Base-by-base conservation (phyloP, 1,140 invertebrate genomes). In the Triops longicaudatus region DNA sequence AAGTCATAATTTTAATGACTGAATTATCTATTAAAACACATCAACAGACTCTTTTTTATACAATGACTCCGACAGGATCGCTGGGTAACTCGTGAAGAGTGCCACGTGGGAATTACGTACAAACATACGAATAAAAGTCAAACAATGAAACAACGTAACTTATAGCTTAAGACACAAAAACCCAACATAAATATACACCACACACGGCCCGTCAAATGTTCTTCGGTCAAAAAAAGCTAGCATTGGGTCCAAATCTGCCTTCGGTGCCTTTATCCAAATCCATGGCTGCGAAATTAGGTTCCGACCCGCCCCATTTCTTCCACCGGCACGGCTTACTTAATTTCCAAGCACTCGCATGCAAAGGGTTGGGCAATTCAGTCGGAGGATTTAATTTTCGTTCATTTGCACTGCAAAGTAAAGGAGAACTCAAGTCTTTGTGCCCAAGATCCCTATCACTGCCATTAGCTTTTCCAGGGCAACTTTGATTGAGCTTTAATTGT, bases 41-140 rank as follows among this genome's bases (percentile, higher is more conserved):
- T 22, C 7, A 63, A 63, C 0, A 22, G 10, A 63, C 22, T 44
- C 43, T 37, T 37, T 37, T 37, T 37, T 63, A 63, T 63, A 63
- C 50, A 63, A 63, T 63, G 50, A 63, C 50, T 63, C 50, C 50
- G 50, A 63, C 50, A 63, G 50, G 50, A 63, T 63, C 50, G 50
- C 50, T 63, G 14, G n/a, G 14, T 63, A n/a, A n/a, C 50, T 63
- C 50, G 50, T 63, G 50, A 12, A 63, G 50, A 63, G 50, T 63
- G 50, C 9, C 50, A 63, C 7, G 50, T 63, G 50, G 22, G 50
- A 4, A 37, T 63, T 63, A 22, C 50, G 50, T 63, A 63, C 50
- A 63, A 63, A 63, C 22, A 22, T 22, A 63, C 50, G 50, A 63
- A 63, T 10, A 63, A 6, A 63, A 22, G 50, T 37, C 31, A 37